A percentile compares a stretch with the other conserved stretches of the same genome.
Conservation (phyloP, 2,113 vertebrate species). For the Barnardius zonarius region DNA sequence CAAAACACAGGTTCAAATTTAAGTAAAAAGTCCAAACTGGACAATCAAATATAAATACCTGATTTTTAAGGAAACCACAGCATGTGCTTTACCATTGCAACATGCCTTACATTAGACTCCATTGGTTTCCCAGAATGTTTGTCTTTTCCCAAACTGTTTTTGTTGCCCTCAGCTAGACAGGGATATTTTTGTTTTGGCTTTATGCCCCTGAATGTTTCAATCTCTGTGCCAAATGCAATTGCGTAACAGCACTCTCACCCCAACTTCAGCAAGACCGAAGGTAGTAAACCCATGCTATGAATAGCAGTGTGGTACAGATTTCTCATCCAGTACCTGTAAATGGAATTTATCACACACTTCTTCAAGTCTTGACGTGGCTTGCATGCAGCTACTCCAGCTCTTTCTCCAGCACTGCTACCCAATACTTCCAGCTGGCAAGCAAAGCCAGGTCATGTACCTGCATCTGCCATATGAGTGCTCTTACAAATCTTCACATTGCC, state of each 20-base stretch:
- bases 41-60: background rate
- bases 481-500: background rate
- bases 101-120: background rate
- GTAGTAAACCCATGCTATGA: background rate
- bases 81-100: background rate
- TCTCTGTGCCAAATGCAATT: background rate
- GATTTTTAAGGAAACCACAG: background rate
- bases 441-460: background rate
- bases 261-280: background rate
- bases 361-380: background rate
- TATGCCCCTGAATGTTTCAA: background rate
- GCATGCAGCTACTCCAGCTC: background rate
- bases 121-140: background rate
- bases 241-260: background rate
- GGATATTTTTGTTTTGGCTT: background rate
- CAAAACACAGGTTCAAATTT: background rate
- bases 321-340: background rate
- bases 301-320: background rate
- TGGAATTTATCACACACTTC: accelerated
- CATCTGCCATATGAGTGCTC: background rate
- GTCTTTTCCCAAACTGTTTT: background rate
- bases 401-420: background rate
- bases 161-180: background rate
- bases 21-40: background rate
- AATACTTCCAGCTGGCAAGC: background rate